Evolutionary conservation across 2,113 vertebrate genomes (phyloP).

Genomic region (Sminthopsis crassicaudata): DNA sequence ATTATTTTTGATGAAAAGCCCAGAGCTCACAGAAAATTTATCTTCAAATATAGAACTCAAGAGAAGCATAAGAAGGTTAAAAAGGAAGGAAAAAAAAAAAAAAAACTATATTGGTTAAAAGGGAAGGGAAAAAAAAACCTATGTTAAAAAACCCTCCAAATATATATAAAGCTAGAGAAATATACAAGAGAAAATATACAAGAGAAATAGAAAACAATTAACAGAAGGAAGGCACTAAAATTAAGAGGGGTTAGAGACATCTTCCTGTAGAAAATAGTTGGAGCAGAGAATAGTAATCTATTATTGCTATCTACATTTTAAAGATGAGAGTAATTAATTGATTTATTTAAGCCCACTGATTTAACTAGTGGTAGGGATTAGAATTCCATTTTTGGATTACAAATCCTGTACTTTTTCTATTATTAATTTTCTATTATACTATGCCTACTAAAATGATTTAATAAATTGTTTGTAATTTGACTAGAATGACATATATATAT

Average conservation of each 20-base stretch:
- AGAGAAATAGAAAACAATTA: background rate
- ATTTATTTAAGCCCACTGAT: background rate
- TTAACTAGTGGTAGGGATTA: background rate
- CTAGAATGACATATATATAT: background rate
- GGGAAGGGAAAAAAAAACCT: background rate
- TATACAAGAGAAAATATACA: background rate
- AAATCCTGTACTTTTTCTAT: too few relatives aligned
- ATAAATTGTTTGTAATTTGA: background rate
- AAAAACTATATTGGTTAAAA: too few relatives aligned
- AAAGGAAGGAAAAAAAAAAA: too few relatives aligned
- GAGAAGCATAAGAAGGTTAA: too few relatives aligned
- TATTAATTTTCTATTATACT: too few relatives aligned
- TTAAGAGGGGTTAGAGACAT: background rate
- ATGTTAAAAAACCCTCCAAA: background rate
- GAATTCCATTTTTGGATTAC: background rate
- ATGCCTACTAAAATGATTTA: background rate
- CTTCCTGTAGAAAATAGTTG: background rate
- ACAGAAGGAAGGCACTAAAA: background rate
- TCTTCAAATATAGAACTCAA: too few relatives aligned
- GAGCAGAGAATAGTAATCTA: background rate
- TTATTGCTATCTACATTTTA: background rate
- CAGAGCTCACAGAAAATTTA: too few relatives aligned
- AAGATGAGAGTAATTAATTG: background rate
- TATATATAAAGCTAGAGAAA: background rate
- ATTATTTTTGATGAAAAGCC: too few relatives aligned